Conservation (phyloP, 92 coral and sea anemone genomes). For the Porites cylindrica region DNA sequence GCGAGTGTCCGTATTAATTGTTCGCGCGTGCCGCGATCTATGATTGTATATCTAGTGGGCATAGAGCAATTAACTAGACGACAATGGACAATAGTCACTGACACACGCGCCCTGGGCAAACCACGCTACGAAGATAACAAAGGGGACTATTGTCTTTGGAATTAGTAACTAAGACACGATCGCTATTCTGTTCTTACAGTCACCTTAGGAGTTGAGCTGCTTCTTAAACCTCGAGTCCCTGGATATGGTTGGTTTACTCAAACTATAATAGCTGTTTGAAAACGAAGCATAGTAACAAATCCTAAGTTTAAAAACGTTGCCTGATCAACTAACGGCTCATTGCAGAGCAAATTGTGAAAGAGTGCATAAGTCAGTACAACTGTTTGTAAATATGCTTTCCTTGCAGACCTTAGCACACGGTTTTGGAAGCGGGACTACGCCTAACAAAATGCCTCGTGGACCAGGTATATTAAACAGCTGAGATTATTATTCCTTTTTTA, state of each 20-base stretch:
- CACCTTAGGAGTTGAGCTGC: slow-evolving; percentile 43
- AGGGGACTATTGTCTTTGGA: slow-evolving; percentile 52
- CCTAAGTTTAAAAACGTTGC: slow-evolving; percentile 29
- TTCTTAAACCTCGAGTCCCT: neutral
- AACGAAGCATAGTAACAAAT: slow-evolving; percentile 40
- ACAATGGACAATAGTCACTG: slow-evolving; percentile 75
- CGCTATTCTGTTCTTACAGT: slow-evolving; percentile 31
- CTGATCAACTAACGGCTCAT: neutral
- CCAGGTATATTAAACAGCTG: slow-evolving; percentile 50
- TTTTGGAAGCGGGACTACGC: slow-evolving; percentile 8
- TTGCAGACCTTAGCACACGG: slow-evolving; percentile 30
- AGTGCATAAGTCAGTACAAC: slow-evolving; percentile 2
- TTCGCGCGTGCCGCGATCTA: slow-evolving; percentile 85
- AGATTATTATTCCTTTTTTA: slow-evolving; percentile 17
- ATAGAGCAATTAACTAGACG: slow-evolving; percentile 81
- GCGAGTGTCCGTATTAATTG: slow-evolving; percentile 70
- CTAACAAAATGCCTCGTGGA: slow-evolving; percentile 65
- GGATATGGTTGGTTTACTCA: slow-evolving; percentile 33
- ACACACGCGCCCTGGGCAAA: slow-evolving; percentile 84
- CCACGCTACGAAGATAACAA: slow-evolving; percentile 87
- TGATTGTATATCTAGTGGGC: slow-evolving; percentile 75
- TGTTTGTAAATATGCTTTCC: slow-evolving; percentile 9
- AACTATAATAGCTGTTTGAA: slow-evolving; percentile 15
- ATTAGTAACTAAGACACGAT: slow-evolving; percentile 70
- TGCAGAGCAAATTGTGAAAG: slow-evolving; percentile 9